Evolutionary conservation across 1,140 invertebrate genomes (phyloP), one percentile per base, ranked within the genome.

Genomic region (Trachymyrmex cornetzi): DNA sequence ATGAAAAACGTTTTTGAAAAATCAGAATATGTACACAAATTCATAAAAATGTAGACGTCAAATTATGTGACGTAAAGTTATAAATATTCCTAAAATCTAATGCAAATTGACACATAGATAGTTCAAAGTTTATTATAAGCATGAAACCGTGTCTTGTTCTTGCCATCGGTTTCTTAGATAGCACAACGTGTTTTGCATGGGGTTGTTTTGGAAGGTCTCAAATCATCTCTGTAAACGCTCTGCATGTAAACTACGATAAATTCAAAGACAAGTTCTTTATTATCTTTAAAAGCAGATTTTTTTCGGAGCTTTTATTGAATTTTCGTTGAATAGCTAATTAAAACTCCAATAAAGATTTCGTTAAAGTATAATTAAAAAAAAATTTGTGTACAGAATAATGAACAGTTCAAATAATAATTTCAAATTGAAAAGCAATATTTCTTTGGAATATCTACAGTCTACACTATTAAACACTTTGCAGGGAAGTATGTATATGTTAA

Each of bases 241-340:
- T 74, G 48, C 9, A 22, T 19, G 22, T 77, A 64, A 50, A 72
- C 12, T 64, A 12, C 6, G 2, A 77, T 30, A 63, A 77, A 63
- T 48, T 77, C 44, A 0, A 64, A 48, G 24, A 77, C 30, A 77
- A 19, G 30, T 48, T 64, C 38, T 77, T 77, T 24, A 22, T 66
- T 3, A 30, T 48, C 44, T 44, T 11, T 77, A 77, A 64, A 44
- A 19, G 0, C 14, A 12, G 4, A 27, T 64, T 64, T 30, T 27
- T 48, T 48, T 61, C 1, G 7, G 1, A 24, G 16, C 19, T 61
- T 12, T 14, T 44, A 11, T 44, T 30, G 9, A 48, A 1, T 77
- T 30, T 63, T 19, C n/a, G 27, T 75, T 59, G 30, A 77, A 59
- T 24, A 12, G 2, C 34, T 61, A 77, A 61, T 0, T 38, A 61